phyloP scores from a whole-genome alignment of 2,797 vertebrate genomes.

The Dicrostonyx torquatus region DNA sequence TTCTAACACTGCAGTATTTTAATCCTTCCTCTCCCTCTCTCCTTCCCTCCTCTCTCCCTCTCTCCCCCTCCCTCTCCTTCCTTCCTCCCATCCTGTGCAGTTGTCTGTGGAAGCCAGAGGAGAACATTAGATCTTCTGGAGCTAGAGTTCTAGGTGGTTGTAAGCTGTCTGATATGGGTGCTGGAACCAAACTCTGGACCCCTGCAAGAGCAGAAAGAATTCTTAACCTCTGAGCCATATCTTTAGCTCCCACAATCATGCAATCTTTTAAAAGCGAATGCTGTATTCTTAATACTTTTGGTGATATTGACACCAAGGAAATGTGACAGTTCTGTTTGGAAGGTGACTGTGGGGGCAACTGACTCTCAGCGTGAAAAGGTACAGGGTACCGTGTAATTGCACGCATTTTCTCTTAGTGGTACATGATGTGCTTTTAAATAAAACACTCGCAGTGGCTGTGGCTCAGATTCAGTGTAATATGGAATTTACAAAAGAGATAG shows the following conservation, averaged over 20 bases:
- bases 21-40: background rate
- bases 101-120: background rate
- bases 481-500: background rate
- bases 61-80: fast-evolving
- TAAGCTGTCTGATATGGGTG: background rate
- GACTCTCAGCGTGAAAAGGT: background rate
- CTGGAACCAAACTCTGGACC: background rate
- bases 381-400: background rate
- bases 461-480: background rate
- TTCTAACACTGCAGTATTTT: background rate
- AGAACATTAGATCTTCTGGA: background rate
- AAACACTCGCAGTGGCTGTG: background rate
- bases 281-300: background rate
- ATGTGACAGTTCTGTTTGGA: constrained; percentile 6
- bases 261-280: background rate
- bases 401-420: background rate
- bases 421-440: background rate
- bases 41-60: background rate
- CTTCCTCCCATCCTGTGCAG: background rate
- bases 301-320: background rate
- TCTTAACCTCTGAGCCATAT: background rate
- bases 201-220: background rate
- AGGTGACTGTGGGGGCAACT: background rate
- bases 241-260: background rate
- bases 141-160: background rate